Conservation (phyloP, 2,888 invertebrate genomes). For the Plagiodera versicolora region DNA sequence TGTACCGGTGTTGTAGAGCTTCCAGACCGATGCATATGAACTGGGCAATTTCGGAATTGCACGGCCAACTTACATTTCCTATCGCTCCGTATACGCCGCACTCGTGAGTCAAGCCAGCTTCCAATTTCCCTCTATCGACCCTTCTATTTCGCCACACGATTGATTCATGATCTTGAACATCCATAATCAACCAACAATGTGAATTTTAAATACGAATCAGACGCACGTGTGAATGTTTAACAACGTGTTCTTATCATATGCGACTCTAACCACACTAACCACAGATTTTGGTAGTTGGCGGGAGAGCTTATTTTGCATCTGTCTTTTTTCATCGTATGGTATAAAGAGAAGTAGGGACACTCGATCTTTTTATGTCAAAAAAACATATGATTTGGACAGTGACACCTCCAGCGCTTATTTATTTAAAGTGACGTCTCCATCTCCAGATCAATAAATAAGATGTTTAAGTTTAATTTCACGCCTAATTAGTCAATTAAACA, state of each 20-base stretch:
- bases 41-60: conserved; percentile 75
- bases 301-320: too few relatives aligned
- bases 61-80: conserved; percentile 58
- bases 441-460: not conserved
- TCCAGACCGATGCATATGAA: conserved; percentile 89
- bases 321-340: too few relatives aligned
- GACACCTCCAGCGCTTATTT: not conserved
- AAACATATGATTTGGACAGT: not conserved
- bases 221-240: too few relatives aligned
- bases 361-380: too few relatives aligned
- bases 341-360: too few relatives aligned
- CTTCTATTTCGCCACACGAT: conserved; percentile 29
- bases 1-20: conserved; percentile 85
- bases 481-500: not conserved
- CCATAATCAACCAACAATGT: conserved; percentile 11
- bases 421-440: not conserved
- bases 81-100: conserved; percentile 96
- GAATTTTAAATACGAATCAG: too few relatives aligned
- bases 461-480: not conserved
- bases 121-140: conserved; percentile 24
- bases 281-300: too few relatives aligned
- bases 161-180: conserved; percentile 3
- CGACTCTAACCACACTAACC: too few relatives aligned
- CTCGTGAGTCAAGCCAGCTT: conserved; percentile 70
- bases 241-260: too few relatives aligned